A percentile compares a stretch with the other conserved stretches of the same genome.
Conservation (phyloP, 2,797 vertebrate species). For the Epinephelus awoara region DNA sequence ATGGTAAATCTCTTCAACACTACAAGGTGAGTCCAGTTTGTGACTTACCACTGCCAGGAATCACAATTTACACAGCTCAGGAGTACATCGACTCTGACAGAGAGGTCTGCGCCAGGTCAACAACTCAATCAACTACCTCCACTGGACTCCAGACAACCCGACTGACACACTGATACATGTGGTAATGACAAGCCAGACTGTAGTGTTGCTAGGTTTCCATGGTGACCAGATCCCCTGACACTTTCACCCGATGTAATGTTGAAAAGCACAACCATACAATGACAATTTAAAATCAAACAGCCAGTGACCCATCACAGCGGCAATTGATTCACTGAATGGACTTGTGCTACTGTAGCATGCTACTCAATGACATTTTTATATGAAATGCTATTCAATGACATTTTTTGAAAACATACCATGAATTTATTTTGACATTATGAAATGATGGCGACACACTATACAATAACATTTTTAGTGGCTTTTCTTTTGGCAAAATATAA, state of each 20-base stretch:
- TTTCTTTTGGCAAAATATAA: no score
- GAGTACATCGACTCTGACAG: neutral
- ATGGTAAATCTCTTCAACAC: no score
- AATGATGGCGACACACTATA: no score
- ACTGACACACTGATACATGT: constrained; percentile 5
- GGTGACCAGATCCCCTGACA: no score
- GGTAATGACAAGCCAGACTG: constrained; percentile 2
- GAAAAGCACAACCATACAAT: constrained; percentile 12
- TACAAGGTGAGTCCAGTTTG: neutral
- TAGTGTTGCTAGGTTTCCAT: neutral
- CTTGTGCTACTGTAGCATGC: no score
- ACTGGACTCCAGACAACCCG: constrained; percentile 1
- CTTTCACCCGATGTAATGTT: constrained; percentile 1
- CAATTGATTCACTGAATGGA: neutral
- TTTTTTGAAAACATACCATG: no score
- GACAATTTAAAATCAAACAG: neutral
- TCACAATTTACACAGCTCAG: neutral
- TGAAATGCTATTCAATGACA: no score
- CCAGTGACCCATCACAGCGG: neutral
- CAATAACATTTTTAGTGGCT: no score
- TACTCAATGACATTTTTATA: no score
- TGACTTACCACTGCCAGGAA: neutral
- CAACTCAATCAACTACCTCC: constrained; percentile 10
- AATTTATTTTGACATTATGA: no score
- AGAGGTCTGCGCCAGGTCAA: constrained; percentile 27